Percentiles rank a stretch among this genome's conserved stretches.
Evolutionary conservation across 1,140 invertebrate species (phyloP).

Genomic region (Diprion similis): DNA sequence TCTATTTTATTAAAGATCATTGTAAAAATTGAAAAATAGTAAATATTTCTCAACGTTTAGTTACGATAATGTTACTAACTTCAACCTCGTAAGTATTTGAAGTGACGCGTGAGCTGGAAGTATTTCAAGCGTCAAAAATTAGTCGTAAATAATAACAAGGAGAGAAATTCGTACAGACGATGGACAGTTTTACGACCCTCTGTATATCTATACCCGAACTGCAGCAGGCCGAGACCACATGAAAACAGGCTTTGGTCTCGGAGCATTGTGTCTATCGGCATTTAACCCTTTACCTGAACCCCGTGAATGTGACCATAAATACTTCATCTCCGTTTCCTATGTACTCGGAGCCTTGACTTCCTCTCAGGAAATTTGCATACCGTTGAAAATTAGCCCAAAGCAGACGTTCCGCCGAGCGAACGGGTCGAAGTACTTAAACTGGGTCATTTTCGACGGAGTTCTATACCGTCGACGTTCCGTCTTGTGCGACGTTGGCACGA

Average conservation of each 20-base stretch:
- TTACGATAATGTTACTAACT: too few relatives aligned
- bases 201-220: neutral
- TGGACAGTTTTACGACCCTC: neutral
- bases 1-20: too few relatives aligned
- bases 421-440: neutral
- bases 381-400: neutral
- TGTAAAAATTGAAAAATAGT: too few relatives aligned
- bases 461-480: too few relatives aligned
- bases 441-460: too few relatives aligned
- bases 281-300: conserved; percentile 36
- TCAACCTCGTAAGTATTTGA: too few relatives aligned
- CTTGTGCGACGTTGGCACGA: too few relatives aligned
- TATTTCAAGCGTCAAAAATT: too few relatives aligned
- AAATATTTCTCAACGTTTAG: too few relatives aligned
- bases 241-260: conserved; percentile 26
- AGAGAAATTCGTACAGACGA: neutral
- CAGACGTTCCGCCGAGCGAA: neutral
- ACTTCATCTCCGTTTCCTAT: conserved; percentile 29
- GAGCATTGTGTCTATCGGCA: conserved; percentile 30
- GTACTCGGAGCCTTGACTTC: conserved; percentile 5
- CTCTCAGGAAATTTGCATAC: neutral
- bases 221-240: conserved; percentile 21
- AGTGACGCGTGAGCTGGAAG: too few relatives aligned
- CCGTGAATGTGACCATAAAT: conserved; percentile 35
- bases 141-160: conserved; percentile 3